Evolutionary conservation across 2,113 vertebrate genomes (phyloP).

Genomic region (Lamprotornis superbus): DNA sequence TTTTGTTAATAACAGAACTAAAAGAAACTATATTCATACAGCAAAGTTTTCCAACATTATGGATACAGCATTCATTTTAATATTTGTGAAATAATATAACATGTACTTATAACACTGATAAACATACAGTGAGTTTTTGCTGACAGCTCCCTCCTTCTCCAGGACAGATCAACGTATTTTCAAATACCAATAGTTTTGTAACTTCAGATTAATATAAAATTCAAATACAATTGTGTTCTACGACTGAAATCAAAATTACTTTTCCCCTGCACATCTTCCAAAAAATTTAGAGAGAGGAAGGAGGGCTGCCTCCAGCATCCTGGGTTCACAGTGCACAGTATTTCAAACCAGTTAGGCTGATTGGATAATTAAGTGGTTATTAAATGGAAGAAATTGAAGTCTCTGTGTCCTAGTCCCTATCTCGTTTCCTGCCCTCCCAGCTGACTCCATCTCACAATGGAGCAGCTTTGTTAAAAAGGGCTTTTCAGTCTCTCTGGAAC

Average conservation of each 20-base stretch:
- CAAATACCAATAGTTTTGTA: background rate
- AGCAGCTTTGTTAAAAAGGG: background rate
- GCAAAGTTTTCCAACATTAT: too few species aligned
- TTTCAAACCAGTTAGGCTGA: background rate
- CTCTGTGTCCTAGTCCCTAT: background rate
- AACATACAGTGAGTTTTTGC: background rate
- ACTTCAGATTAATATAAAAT: background rate
- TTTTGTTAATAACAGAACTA: too few species aligned
- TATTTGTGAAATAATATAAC: too few species aligned
- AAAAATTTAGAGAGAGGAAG: background rate
- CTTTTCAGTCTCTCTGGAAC: background rate
- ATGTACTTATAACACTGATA: background rate
- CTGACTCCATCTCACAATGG: background rate
- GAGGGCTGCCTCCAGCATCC: background rate
- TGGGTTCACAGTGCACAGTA: background rate
- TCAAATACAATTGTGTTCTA: background rate
- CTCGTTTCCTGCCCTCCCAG: rapidly evolving
- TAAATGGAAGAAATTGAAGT: background rate
- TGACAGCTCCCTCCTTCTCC: background rate
- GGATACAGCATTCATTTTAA: too few species aligned
- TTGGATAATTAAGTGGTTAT: background rate
- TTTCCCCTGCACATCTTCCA: background rate
- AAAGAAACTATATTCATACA: too few species aligned
- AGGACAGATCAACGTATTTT: background rate
- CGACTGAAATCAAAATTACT: background rate